Evolutionary conservation across 2,113 vertebrate species (phyloP).

Genomic region (Ia io): DNA sequence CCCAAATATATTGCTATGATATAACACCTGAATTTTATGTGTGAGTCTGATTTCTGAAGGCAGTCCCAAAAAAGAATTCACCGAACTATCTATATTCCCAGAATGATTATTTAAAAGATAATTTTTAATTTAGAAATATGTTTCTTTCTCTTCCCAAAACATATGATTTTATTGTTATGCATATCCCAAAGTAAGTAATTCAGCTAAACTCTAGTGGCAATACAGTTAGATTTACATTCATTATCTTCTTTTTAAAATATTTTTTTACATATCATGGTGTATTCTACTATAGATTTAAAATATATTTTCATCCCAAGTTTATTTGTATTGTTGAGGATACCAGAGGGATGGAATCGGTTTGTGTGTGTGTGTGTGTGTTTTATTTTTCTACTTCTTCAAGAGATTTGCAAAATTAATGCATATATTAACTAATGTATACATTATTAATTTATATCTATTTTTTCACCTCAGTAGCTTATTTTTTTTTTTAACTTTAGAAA

Average conservation of each 20-base stretch:
- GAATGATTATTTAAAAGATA: background rate
- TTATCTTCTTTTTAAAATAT: background rate
- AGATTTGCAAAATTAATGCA: background rate
- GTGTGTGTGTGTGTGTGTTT: background rate
- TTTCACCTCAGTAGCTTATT: background rate
- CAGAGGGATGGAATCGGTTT: background rate
- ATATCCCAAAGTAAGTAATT: background rate
- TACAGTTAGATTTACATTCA: background rate
- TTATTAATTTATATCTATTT: background rate
- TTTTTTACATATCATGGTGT: background rate
- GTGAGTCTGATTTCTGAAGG: background rate
- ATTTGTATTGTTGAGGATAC: background rate
- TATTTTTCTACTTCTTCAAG: background rate
- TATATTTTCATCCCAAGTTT: background rate
- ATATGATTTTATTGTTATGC: background rate
- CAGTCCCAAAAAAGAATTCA: background rate
- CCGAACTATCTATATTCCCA: background rate
- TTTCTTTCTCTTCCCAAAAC: background rate
- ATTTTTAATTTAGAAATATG: background rate
- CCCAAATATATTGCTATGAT: background rate
- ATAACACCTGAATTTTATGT: background rate
- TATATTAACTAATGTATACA: background rate
- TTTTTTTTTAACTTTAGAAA: constrained; percentile 7
- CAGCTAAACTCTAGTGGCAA: background rate
- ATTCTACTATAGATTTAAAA: background rate